Percentiles rank a stretch among this genome's conserved stretches.
These are phyloP conservation scores for Cliona cf. orientalis DNA, from an alignment of 37 sponge, comb jelly and placozoan genomes.

Conservation along the genomic window DNA sequence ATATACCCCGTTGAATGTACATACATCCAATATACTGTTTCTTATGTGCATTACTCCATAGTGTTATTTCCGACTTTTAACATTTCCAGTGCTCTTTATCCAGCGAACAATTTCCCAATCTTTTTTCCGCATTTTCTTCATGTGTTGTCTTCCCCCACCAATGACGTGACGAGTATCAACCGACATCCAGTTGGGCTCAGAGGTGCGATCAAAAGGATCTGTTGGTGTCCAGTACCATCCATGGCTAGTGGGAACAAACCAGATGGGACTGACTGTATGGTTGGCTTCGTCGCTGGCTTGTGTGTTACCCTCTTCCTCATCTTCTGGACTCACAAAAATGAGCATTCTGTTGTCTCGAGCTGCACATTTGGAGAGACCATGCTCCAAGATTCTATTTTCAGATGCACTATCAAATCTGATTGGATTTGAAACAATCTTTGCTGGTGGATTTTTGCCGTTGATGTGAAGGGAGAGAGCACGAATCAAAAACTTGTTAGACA, in stretches of 20 bases:
- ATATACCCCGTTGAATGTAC: no score
- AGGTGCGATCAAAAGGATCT: conserved; percentile 11
- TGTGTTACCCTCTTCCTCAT: neutral
- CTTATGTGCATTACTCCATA: no score
- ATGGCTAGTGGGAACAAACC: conserved; percentile 35
- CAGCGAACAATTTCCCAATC: conserved; percentile 26
- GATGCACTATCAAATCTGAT: conserved; percentile 6
- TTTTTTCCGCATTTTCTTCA: conserved; percentile 7
- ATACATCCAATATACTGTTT: no score
- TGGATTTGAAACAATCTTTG: conserved; percentile 26
- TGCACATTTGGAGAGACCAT: conserved; percentile 4
- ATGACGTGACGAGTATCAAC: conserved; percentile 8
- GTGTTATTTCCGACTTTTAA: neutral
- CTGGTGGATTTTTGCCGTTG: neutral
- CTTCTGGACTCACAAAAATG: conserved; percentile 21
- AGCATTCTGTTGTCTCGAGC: neutral
- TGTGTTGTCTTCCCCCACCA: conserved; percentile 14
- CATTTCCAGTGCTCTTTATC: conserved; percentile 17
- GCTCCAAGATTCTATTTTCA: neutral
- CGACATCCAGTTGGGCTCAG: conserved; percentile 37
- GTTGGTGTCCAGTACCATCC: conserved; percentile 55
- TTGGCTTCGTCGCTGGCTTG: neutral
- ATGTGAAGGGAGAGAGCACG: neutral
- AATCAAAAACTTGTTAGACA: conserved; percentile 12
- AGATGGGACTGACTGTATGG: conserved; percentile 18